phyloP scores from a whole-genome alignment of 2,888 invertebrate species.

The Drosophila melanosoma region DNA sequence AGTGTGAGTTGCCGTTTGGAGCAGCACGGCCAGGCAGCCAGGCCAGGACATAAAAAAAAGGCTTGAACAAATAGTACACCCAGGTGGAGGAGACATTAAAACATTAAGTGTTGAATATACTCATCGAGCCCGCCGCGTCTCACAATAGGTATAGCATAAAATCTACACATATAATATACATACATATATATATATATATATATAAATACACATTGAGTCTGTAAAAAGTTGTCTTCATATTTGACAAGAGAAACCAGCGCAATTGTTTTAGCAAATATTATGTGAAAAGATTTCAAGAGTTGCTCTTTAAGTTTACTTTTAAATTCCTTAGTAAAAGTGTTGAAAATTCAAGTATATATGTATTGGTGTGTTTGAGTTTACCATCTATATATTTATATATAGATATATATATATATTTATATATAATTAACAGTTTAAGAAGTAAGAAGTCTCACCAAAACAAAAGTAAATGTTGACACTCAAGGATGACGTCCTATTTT shows the following conservation, averaged over 20 bases:
- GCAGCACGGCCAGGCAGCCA: slow-evolving; percentile 53
- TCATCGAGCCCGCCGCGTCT: slow-evolving; percentile 38
- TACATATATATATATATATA: background rate
- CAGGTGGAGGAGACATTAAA: slow-evolving; percentile 29
- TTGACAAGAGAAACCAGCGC: background rate
- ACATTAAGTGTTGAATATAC: slow-evolving; percentile 51
- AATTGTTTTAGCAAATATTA: background rate
- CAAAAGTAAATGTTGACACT: slow-evolving; percentile 63
- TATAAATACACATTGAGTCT: background rate
- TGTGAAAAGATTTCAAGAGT: slow-evolving; percentile 2
- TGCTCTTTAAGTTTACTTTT: background rate
- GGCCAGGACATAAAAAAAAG: slow-evolving; percentile 31
- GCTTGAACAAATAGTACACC: slow-evolving; percentile 31
- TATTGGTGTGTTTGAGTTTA: background rate
- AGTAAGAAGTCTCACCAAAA: slow-evolving; percentile 32
- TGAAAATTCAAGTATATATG: background rate
- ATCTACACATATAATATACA: background rate
- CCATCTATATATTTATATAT: background rate
- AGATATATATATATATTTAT: background rate
- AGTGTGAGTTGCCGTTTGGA: slow-evolving; percentile 69
- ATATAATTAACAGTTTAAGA: slow-evolving; percentile 24
- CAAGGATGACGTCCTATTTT: slow-evolving; percentile 73
- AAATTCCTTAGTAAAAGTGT: background rate
- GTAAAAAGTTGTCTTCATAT: background rate
- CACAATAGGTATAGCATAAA: slow-evolving; percentile 24